phyloP scores from a whole-genome alignment of 2,113 vertebrate genomes.

The Platysteira castanea region DNA sequence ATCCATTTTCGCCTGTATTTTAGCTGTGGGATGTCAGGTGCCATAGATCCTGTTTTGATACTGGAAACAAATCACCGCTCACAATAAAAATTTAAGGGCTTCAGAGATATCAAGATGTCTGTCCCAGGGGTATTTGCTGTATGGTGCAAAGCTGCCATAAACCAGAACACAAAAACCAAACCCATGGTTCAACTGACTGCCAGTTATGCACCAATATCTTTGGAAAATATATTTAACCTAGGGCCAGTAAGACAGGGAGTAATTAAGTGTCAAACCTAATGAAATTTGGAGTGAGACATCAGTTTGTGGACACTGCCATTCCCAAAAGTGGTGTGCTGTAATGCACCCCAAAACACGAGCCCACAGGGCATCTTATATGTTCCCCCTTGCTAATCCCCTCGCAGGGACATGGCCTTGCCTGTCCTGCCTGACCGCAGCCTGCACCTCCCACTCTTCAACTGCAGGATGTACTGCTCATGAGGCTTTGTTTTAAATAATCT shows the following conservation, averaged over 20 bases:
- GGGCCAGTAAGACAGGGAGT: background rate
- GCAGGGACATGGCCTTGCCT: accelerated
- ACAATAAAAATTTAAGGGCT: background rate
- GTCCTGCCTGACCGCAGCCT: background rate
- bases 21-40: background rate
- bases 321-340: background rate
- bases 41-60: background rate
- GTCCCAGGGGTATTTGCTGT: background rate
- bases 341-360: background rate
- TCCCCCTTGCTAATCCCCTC: accelerated
- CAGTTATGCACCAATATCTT: accelerated
- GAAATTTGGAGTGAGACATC: background rate
- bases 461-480: background rate
- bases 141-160: background rate
- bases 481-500: background rate
- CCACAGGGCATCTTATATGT: accelerated
- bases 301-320: background rate
- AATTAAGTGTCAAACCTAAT: background rate
- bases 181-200: accelerated
- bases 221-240: background rate
- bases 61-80: background rate
- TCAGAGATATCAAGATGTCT: background rate
- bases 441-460: background rate
- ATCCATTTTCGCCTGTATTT: background rate
- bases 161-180: background rate